Percentiles rank a stretch among this genome's conserved stretches.
phyloP scores from a whole-genome alignment of 2,888 invertebrate species.

The Melanophora roralis region DNA sequence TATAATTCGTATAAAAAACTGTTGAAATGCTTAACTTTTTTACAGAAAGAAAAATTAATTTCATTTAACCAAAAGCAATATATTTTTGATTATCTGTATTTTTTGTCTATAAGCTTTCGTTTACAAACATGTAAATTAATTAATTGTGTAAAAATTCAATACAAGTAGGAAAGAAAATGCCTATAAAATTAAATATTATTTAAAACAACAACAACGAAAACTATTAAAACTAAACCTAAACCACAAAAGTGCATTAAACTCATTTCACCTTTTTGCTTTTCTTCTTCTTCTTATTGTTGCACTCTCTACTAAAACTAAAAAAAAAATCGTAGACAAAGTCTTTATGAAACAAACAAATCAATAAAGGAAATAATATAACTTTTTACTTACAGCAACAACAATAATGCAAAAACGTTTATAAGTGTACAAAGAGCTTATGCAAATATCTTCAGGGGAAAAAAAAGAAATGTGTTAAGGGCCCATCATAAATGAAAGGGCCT shows the following conservation, averaged over 20 bases:
- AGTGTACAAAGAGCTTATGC: conserved; percentile 5
- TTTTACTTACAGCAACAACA: conserved; percentile 8
- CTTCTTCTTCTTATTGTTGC: conserved; percentile 4
- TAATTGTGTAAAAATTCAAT: conserved; percentile 36
- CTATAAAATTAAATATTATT: conserved; percentile 50
- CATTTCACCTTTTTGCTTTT: conserved; percentile 58
- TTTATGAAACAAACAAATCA: conserved; percentile 54
- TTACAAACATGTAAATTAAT: conserved; percentile 27
- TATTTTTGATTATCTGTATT: conserved; percentile 3
- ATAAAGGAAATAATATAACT: conserved; percentile 48
- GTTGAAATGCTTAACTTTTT: not conserved
- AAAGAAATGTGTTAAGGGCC: not conserved
- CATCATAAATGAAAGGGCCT: not conserved
- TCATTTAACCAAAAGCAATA: no score
- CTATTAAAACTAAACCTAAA: conserved; percentile 56
- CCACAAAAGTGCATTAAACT: conserved; percentile 62
- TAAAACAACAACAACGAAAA: conserved; percentile 31
- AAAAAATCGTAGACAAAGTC: not conserved
- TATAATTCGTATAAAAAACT: not conserved
- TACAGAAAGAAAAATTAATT: no score
- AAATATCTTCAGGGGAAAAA: not conserved
- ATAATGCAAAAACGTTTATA: not conserved
- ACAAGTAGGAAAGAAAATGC: conserved; percentile 50
- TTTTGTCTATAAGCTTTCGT: conserved; percentile 2
- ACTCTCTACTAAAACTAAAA: conserved; percentile 13